Base-by-base conservation (phyloP, 1,140 invertebrate genomes). In the Eueides isabella region DNA sequence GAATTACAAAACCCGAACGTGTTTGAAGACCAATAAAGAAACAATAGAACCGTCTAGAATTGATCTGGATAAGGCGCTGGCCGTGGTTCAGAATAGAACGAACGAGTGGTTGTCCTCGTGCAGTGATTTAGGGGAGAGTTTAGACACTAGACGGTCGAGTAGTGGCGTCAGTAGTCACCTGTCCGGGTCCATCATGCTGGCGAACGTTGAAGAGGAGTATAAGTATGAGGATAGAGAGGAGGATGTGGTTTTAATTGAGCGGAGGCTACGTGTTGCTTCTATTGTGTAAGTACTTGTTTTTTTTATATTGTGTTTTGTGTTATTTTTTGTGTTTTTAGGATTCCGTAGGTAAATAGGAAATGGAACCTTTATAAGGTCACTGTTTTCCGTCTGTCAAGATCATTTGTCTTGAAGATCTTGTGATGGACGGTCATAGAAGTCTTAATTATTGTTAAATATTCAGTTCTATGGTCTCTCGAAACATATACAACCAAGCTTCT, bases 191-290 rank as follows among this genome's bases (percentile, higher is more conserved):
- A 93, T 93, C 38, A 78, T 89, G 5, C 55, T 93, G 30, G 91
- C 95, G 0, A 95, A 91, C 80, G 88, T 96, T 28, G 94, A 96
- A 23, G 96, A 97, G 85, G 95, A 97, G 72, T 97, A 97, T 79
- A 96, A 95, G 66, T 97, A 97, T 85, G 94, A 95, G 61, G 96
- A 97, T 88, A 89, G 92, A 71, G 95, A 96, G 67, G 94, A 97
- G 78, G 95, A 96, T 55, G 89, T 97, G 1, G 94, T 95, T 55
- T 94, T 97, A 28, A 94, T 96, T 77, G 96, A 97, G 87, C 95
- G 95, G 63, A 94, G 95, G 81, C 85, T 96, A 44, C 93, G 94
- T 9, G 90, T 94, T n/a, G 86, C 94, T 4, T 85, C 94, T 33
- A 78, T 92, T 69, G 92, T 93, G 95, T 96, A 79, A 89, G 90